Base-by-base conservation (phyloP, 2,888 invertebrate species). In the Drosophila gaucha region DNA sequence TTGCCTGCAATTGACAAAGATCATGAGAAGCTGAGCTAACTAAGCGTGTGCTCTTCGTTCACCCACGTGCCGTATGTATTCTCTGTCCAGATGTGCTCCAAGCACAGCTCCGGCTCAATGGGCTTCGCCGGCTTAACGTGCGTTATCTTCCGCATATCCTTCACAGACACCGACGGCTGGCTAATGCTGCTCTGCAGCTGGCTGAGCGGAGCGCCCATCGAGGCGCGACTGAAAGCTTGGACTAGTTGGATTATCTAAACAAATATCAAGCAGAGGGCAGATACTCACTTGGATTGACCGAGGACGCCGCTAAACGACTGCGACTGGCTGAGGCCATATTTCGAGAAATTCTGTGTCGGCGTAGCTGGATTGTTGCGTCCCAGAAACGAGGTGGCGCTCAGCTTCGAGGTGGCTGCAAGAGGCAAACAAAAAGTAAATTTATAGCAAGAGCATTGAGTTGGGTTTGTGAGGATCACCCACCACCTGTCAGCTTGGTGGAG, bases 1-100 rank as follows among this genome's bases (percentile, higher is more conserved):
- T 70, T 87, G 92, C 63, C 90, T 90, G 38, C 1, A 41, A 38
- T 9, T 6, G 9, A 1, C 6, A 10, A 56, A 18, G 28, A 1
- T 2, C 8, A 8, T 26, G 6, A 9, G 20, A 0, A 20, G 30
- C 1, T n/a, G 9, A 22, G 10, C n/a, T 31, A 22, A 6, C 1
- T 14, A 9, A 16, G 0, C 26, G 6, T 26, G 2, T 2, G 24
- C 2, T 14, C 6, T 18, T 16, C 5, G 12, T 28, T 8, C 3
- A 92, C 92, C 89, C 65, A 93, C 93, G 41, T 90, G 92, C 93
- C 71, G 91, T 85, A 67, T 77, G 89, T 92, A 63, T 92, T 94
- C 85, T 98, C 98, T 0, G 96, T 96, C 98, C 98, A 98, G 12
- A 98, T 92, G 88, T 96, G 96, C 77, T 98, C 98, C 41, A 98